Percentiles rank a stretch among this genome's conserved stretches.
Evolutionary conservation across 1,140 invertebrate species (phyloP).

Genomic region (Cyclina sinensis): DNA sequence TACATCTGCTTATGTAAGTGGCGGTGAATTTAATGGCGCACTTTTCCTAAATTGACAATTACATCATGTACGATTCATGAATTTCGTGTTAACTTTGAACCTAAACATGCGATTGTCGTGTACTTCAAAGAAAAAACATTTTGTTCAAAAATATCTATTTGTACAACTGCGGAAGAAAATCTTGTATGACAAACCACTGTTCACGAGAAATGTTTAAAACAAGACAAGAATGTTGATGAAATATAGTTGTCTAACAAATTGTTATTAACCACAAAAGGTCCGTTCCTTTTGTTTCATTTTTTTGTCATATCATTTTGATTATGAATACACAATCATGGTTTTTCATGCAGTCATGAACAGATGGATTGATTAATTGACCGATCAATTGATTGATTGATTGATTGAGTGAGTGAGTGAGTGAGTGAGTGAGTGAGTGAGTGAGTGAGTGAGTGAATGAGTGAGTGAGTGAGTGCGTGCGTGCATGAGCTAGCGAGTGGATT

Average conservation of each 20-base stretch:
- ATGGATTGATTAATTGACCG: no score
- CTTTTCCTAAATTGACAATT: neutral
- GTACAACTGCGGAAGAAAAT: constrained; percentile 15
- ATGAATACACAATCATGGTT: no score
- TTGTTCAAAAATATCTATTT: neutral
- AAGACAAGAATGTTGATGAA: constrained; percentile 9
- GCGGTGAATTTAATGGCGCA: neutral
- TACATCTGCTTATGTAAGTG: neutral
- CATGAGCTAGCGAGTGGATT: no score
- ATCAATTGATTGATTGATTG: no score
- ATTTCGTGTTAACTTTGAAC: neutral
- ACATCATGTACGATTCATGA: constrained; percentile 29
- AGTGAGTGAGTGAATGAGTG: no score
- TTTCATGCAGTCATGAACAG: no score
- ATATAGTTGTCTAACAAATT: neutral
- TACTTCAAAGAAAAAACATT: constrained; percentile 17
- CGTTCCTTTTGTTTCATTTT: no score
- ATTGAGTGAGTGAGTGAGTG: no score
- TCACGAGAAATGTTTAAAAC: constrained; percentile 9
- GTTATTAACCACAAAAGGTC: neutral
- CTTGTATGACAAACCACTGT: neutral
- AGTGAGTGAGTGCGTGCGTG: no score
- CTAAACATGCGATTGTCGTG: neutral
- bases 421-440: no score
- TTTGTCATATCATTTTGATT: no score